These are phyloP conservation scores for Lydus trimaculatus DNA, from an alignment of 2,888 invertebrate species.

Conservation along the genomic window DNA sequence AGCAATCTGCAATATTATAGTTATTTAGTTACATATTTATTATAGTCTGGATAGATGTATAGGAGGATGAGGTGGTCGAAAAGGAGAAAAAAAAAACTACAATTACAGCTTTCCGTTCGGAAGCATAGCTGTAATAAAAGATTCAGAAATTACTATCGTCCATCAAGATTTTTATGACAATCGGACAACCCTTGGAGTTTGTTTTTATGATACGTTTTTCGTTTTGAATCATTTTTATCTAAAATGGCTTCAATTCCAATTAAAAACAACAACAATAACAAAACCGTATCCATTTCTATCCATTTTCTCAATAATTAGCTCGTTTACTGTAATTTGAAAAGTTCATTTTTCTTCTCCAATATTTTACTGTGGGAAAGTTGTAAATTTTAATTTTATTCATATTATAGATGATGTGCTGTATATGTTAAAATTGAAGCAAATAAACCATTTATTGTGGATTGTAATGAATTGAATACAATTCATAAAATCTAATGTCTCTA, in stretches of 20 bases:
- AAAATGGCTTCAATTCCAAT: slow-evolving; percentile 37
- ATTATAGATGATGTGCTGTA: background rate
- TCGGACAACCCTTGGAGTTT: slow-evolving; percentile 48
- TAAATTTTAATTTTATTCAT: background rate
- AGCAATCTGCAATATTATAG: background rate
- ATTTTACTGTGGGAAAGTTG: background rate
- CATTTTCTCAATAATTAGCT: background rate
- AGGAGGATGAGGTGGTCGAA: background rate
- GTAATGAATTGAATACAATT: slow-evolving; percentile 11
- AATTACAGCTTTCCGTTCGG: slow-evolving; percentile 40
- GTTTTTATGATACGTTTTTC: slow-evolving; percentile 46
- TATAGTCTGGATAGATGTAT: background rate
- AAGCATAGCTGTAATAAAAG: slow-evolving; percentile 43
- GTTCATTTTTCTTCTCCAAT: background rate
- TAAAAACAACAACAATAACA: slow-evolving; percentile 11
- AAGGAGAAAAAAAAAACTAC: slow-evolving; percentile 17
- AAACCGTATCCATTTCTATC: background rate
- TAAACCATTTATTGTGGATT: slow-evolving; percentile 2
- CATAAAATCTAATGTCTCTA: slow-evolving; percentile 7
- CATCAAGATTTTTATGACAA: slow-evolving; percentile 51
- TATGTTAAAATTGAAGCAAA: background rate
- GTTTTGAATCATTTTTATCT: slow-evolving; percentile 44
- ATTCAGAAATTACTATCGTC: slow-evolving; percentile 49
- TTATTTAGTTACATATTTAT: background rate
- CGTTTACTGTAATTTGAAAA: background rate